Evolutionary conservation across 2,888 invertebrate species (phyloP).

Genomic region (Himalopsyche anomala): DNA sequence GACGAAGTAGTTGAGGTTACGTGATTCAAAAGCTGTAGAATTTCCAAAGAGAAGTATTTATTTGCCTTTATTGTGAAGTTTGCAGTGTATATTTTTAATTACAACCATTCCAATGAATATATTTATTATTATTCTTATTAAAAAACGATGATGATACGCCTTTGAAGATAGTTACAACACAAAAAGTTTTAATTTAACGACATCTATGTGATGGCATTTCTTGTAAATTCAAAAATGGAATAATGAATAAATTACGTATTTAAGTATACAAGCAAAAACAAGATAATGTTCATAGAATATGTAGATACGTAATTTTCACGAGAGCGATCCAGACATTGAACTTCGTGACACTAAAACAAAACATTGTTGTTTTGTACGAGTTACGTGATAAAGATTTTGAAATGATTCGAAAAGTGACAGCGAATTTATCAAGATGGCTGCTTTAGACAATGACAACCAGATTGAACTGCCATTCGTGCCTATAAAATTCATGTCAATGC

Average conservation of each 20-base stretch:
- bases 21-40: too few species aligned
- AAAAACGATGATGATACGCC: neutral
- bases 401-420: conserved; percentile 23
- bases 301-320: neutral
- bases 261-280: conserved; percentile 12
- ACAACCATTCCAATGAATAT: too few species aligned
- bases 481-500: neutral
- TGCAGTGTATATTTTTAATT: too few species aligned
- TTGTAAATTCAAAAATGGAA: conserved; percentile 1
- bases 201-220: conserved; percentile 10
- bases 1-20: too few species aligned
- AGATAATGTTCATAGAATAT: neutral
- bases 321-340: conserved; percentile 30
- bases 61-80: too few species aligned
- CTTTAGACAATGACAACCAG: neutral
- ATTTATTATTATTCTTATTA: too few species aligned
- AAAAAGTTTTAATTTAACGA: neutral
- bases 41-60: too few species aligned
- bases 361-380: neutral
- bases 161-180: neutral
- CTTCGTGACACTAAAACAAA: conserved; percentile 17
- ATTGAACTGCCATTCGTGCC: neutral
- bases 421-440: conserved; percentile 11
- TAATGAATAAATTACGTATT: conserved; percentile 18
- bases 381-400: conserved; percentile 8